phyloP scores from a whole-genome alignment of 2,888 invertebrate species.

The Drosophila mercatorum region DNA sequence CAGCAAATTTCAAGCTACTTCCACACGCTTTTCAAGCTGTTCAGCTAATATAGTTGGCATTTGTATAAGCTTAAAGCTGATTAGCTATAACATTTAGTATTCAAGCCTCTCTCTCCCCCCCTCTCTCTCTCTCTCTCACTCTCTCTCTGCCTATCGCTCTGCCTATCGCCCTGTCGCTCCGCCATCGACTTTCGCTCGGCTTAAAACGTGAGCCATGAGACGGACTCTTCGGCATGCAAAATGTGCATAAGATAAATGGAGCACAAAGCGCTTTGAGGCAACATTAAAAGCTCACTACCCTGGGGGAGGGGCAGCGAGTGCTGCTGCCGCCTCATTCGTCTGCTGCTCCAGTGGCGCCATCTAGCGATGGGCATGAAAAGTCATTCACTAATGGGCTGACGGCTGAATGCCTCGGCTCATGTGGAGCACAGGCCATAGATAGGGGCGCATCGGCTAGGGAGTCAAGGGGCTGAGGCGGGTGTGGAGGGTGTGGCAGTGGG shows the following conservation, averaged over 20 bases:
- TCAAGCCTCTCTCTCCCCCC: not conserved
- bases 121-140: too few relatives aligned
- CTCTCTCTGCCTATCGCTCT: too few relatives aligned
- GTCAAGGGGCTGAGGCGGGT: not conserved
- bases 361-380: slow-evolving; percentile 62
- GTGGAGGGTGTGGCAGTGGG: not conserved
- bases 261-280: slow-evolving; percentile 69
- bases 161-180: not conserved
- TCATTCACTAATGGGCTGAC: slow-evolving; percentile 75
- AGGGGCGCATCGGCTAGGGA: not conserved
- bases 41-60: not conserved
- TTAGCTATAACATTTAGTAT: slow-evolving; percentile 15
- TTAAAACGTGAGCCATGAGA: slow-evolving; percentile 26
- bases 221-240: slow-evolving; percentile 26
- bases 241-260: slow-evolving; percentile 67
- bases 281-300: slow-evolving; percentile 59
- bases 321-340: slow-evolving; percentile 3
- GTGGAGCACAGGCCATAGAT: slow-evolving; percentile 1
- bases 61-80: slow-evolving; percentile 12
- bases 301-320: not conserved
- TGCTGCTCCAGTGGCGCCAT: slow-evolving; percentile 45
- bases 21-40: not conserved
- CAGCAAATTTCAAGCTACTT: not conserved
- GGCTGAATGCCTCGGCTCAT: slow-evolving; percentile 28
- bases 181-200: slow-evolving; percentile 13